phyloP scores from a whole-genome alignment of 2,113 vertebrate genomes.

The Dipodomys merriami region DNA sequence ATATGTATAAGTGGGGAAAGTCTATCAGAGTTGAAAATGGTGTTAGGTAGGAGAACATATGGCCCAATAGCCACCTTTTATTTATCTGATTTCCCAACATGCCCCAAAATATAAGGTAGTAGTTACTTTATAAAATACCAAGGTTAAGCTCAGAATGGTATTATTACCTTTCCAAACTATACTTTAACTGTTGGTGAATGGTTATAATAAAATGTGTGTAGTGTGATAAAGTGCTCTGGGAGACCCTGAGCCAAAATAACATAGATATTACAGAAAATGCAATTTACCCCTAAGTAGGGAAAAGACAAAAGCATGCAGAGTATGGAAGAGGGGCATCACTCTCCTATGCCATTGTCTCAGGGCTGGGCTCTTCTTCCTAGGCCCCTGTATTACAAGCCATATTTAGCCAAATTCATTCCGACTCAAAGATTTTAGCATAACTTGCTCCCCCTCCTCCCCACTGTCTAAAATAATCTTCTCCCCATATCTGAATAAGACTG shows the following conservation, averaged over 20 bases:
- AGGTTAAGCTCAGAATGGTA: neutral
- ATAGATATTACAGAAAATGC: conserved; percentile 1
- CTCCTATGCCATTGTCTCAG: neutral
- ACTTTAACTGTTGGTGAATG: neutral
- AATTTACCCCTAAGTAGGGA: neutral
- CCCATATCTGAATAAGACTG: neutral
- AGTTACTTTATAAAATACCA: conserved; percentile 14
- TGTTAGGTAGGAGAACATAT: neutral
- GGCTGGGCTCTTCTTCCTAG: neutral
- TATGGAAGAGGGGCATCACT: neutral
- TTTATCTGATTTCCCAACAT: neutral
- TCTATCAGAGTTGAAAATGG: neutral
- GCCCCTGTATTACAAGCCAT: neutral
- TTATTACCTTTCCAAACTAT: neutral
- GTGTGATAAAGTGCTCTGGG: neutral
- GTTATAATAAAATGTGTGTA: neutral
- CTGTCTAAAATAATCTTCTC: neutral
- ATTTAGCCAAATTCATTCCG: neutral
- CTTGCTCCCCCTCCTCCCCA: neutral
- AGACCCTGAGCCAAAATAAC: neutral
- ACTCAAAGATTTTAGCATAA: neutral
- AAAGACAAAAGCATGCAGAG: neutral
- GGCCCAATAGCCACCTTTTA: neutral
- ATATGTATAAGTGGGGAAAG: neutral
- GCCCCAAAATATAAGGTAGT: neutral